Evolutionary conservation across 1,140 invertebrate genomes (phyloP), one percentile per base, ranked within the genome.

Genomic region (Parasteatoda tepidariorum): DNA sequence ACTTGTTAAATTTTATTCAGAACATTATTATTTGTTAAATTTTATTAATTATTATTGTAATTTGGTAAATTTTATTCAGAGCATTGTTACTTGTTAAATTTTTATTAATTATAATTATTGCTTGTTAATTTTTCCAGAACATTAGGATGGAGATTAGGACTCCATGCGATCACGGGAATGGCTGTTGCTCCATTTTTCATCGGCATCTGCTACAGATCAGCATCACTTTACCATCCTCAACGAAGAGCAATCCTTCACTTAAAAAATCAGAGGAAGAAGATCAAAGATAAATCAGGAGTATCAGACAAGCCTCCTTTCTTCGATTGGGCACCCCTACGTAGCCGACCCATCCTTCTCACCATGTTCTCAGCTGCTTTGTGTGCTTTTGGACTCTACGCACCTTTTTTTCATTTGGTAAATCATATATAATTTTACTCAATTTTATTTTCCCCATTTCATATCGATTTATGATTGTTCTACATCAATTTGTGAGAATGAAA

Each of bases 181-280:
- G 92, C 96, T 6, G 95, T 95, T 84, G 89, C 94, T 7, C 95
- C 94, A 1, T 97, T 96, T 88, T 93, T 97, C 86, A 90, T 96
- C 3, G 95, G 95, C 26, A 95, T 94, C 2, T 95, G 95, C 89
- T 97, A 97, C 88, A 92, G 96, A 22, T 96, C 95, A 9, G 95
- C 95, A 0, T 96, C 95, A 0, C 90, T 97, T 0, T 97, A 97
- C 87, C 95, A 97, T 89, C 95, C 95, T 0, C 95, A 97, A 87
- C 88, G 95, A 82, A 91, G 95, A 61, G 95, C 95, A 33, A 97
- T 97, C 85, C 90, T 96, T 22, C 95, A 97, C 88, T 92, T 97
- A 75, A 97, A 97, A 88, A 96, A 95, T 88, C 95, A 97, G 89
- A 95, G 96, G 87, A 90, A 94, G 67, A 96, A 95, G 85, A 87